Evolutionary conservation across 2,888 invertebrate genomes (phyloP), one percentile per base, ranked within the genome.

Genomic region (Spilarctia lutea): DNA sequence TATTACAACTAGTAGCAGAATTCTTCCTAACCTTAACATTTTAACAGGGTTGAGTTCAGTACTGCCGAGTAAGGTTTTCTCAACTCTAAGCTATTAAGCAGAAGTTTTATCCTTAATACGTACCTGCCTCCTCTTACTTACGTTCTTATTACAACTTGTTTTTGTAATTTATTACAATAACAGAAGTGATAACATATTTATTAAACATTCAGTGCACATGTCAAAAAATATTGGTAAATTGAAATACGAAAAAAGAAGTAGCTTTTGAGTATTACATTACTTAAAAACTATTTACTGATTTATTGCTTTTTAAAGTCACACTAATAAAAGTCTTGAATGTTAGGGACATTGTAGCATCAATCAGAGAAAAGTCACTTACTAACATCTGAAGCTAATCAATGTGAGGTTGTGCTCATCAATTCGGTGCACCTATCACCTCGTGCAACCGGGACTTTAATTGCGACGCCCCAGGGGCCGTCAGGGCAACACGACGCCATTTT

Each of bases 391-490:
- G 76, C 76, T 80, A 85, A 86, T 86, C 81, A 83, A 80, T 80
- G 83, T 78, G 74, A 81, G 81, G 77, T 78, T 79, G 82, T 87
- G 83, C 86, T 87, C 88, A 88, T 89, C 89, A 88, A 87, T 83
- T 83, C 81, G 86, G 88, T 88, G 86, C 88, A 90, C 89, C 88
- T 91, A 90, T 90, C 92, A 91, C 89, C 90, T 88, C 85, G 82
- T 87, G 88, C 86, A 87, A 87, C 87, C 87, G 86, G 91, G 89
- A 89, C 90, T 92, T 91, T 94, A 93, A 94, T 94, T 93, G 91
- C 93, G 90, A 88, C 91, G 94, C 94, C 92, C 90, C 93, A 88
- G 94, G 93, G 92, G 91, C 91, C 91, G 88, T 84, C 88, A 88
- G 91, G 85, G 88, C 90, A 88, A 93, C 94, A 92, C 92, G 93